Percentiles rank a stretch among this genome's conserved stretches.
Evolutionary conservation across 2,888 invertebrate genomes (phyloP).

Genomic region (Neocrepidodera transversa): DNA sequence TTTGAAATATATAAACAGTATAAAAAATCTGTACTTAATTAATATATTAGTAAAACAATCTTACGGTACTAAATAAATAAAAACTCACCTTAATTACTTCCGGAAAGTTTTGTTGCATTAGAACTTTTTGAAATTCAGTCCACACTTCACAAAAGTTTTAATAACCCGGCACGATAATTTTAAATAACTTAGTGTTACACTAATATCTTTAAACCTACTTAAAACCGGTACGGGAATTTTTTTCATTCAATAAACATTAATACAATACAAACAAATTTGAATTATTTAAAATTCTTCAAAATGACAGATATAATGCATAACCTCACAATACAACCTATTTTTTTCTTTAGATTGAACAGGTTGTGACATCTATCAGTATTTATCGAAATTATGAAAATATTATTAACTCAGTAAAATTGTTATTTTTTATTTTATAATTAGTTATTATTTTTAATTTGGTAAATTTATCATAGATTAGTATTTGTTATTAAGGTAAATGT

Average conservation of each 20-base stretch:
- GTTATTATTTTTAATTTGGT: no score
- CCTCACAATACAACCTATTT: slow-evolving; percentile 25
- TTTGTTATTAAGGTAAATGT: no score
- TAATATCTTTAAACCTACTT: slow-evolving; percentile 21
- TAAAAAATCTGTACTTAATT: no score
- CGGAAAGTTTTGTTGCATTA: slow-evolving; percentile 15
- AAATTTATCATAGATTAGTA: no score
- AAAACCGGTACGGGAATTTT: slow-evolving; percentile 24
- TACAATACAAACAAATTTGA: slow-evolving; percentile 33
- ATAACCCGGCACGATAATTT: slow-evolving; percentile 5
- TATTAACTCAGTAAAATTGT: no score
- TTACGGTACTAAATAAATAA: no score
- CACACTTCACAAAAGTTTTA: slow-evolving; percentile 7
- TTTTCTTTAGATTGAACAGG: slow-evolving; percentile 4
- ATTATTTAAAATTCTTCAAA: slow-evolving; percentile 38
- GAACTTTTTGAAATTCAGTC: slow-evolving; percentile 15
- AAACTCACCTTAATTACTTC: slow-evolving; percentile 18
- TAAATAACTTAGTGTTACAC: slow-evolving; percentile 1
- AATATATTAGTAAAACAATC: no score
- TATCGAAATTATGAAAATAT: slow-evolving; percentile 6
- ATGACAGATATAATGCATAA: slow-evolving; percentile 37
- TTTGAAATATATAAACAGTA: no score
- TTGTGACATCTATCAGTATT: neutral
- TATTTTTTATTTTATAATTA: no score
- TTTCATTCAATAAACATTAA: slow-evolving; percentile 28